phyloP scores from a whole-genome alignment of 2,888 invertebrate genomes.

The Macropis europaea region DNA sequence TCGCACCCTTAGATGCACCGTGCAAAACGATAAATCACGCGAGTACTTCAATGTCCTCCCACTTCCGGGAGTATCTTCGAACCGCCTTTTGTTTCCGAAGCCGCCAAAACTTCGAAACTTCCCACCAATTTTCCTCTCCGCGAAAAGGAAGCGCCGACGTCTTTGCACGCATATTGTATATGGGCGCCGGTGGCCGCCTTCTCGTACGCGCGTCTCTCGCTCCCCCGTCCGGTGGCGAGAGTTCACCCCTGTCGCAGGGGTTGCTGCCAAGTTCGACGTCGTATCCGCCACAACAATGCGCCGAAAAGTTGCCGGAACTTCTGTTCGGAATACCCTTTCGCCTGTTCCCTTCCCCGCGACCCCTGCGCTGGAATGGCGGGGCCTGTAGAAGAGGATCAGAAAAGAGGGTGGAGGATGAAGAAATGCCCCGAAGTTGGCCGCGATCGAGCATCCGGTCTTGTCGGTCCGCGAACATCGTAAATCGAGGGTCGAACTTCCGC shows the following conservation, averaged over 20 bases:
- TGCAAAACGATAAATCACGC: too few relatives aligned
- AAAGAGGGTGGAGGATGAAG: slow-evolving; percentile 15
- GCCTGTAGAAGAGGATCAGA: slow-evolving; percentile 1
- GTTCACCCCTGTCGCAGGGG: slow-evolving; percentile 18
- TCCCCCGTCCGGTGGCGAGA: too few relatives aligned
- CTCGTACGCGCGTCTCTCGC: slow-evolving; percentile 13
- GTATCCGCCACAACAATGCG: slow-evolving; percentile 73
- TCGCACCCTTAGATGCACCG: too few relatives aligned
- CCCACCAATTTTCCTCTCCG: slow-evolving; percentile 46
- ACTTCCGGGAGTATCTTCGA: too few relatives aligned
- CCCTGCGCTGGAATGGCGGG: slow-evolving; percentile 18
- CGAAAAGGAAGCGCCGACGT: slow-evolving; percentile 23
- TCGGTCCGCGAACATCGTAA: slow-evolving; percentile 42
- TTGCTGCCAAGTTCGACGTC: slow-evolving; percentile 69
- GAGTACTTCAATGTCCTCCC: too few relatives aligned
- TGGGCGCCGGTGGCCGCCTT: slow-evolving; percentile 45
- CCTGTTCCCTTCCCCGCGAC: background rate
- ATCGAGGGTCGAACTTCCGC: slow-evolving; percentile 36
- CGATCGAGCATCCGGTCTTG: slow-evolving; percentile 27
- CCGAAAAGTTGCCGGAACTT: slow-evolving; percentile 71
- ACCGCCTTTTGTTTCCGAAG: slow-evolving; percentile 35
- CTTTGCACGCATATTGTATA: slow-evolving; percentile 63
- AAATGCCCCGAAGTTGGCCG: slow-evolving; percentile 40
- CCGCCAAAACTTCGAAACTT: slow-evolving; percentile 49
- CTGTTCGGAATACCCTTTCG: slow-evolving; percentile 47